Percentiles rank a stretch among this genome's conserved stretches.
phyloP scores from a whole-genome alignment of 2,888 invertebrate genomes.

The Neria commutata region DNA sequence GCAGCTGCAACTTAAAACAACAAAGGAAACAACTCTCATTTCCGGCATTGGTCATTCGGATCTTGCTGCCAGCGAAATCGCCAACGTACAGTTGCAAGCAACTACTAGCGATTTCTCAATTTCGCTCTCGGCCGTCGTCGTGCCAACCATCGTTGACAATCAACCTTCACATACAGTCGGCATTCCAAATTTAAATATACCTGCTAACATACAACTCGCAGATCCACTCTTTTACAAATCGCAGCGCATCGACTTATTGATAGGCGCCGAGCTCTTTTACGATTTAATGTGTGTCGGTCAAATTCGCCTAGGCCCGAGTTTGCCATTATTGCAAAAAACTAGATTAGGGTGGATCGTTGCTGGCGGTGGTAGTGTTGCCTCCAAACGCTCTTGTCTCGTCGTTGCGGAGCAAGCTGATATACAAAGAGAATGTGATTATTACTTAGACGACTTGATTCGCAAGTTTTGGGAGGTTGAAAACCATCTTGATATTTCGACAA shows the following conservation, averaged over 20 bases:
- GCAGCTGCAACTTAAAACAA: too few relatives aligned
- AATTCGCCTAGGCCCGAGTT: constrained; percentile 15
- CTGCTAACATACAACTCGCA: constrained; percentile 16
- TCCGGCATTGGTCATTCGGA: too few relatives aligned
- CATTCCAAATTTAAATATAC: constrained; percentile 16
- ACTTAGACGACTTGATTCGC: not conserved
- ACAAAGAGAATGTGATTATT: not conserved
- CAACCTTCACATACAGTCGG: constrained; percentile 12
- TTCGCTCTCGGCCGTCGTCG: not conserved
- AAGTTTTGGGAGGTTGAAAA: constrained; percentile 15
- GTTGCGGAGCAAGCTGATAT: not conserved
- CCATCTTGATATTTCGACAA: not conserved
- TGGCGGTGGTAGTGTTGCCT: not conserved
- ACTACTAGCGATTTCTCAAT: not conserved
- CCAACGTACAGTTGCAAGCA: too few relatives aligned
- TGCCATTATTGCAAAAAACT: not conserved
- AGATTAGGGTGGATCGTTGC: not conserved
- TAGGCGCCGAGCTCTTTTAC: constrained; percentile 19
- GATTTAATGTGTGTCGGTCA: constrained; percentile 13
- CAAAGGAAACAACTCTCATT: too few relatives aligned
- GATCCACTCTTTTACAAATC: too few relatives aligned
- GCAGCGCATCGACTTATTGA: constrained; percentile 12
- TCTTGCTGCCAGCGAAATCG: too few relatives aligned
- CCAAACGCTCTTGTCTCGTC: not conserved
- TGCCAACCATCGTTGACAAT: constrained; percentile 8